phyloP scores from a whole-genome alignment of 1,140 invertebrate species.

The Tetramorium simillimum region DNA sequence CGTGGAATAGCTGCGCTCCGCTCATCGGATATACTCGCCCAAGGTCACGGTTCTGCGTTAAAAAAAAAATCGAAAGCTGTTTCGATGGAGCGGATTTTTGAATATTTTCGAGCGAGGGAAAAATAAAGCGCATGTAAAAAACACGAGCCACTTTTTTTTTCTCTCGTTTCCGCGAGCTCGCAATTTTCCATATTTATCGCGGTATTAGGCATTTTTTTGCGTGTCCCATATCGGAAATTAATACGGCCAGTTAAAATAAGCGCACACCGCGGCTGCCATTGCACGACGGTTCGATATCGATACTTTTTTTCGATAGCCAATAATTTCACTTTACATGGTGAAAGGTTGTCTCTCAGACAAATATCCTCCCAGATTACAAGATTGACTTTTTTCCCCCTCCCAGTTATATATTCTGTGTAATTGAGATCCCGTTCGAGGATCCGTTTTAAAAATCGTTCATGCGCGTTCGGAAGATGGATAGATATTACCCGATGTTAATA shows the following conservation, averaged over 20 bases:
- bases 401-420: neutral
- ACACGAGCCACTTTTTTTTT: neutral
- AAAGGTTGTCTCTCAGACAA: neutral
- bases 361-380: neutral
- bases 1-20: no score
- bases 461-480: neutral
- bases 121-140: constrained; percentile 17
- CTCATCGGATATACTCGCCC: neutral
- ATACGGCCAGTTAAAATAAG: constrained; percentile 24
- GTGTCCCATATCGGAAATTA: constrained; percentile 33
- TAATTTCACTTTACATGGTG: constrained; percentile 30
- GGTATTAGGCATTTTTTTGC: constrained; percentile 11
- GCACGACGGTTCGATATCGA: neutral
- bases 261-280: neutral
- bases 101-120: neutral
- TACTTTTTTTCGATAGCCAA: constrained; percentile 24
- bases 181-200: neutral
- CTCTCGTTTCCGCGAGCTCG: neutral
- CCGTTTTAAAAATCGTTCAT: neutral
- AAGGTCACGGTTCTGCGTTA: constrained; percentile 7
- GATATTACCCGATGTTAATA: neutral
- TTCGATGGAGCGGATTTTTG: neutral
- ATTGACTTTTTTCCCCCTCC: neutral
- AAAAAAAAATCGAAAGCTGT: constrained; percentile 2
- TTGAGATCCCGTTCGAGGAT: neutral